A percentile compares a stretch with the other conserved stretches of the same genome.
These are phyloP conservation scores for Buteo buteo DNA, from an alignment of 2,113 vertebrate genomes.

Conservation along the genomic window DNA sequence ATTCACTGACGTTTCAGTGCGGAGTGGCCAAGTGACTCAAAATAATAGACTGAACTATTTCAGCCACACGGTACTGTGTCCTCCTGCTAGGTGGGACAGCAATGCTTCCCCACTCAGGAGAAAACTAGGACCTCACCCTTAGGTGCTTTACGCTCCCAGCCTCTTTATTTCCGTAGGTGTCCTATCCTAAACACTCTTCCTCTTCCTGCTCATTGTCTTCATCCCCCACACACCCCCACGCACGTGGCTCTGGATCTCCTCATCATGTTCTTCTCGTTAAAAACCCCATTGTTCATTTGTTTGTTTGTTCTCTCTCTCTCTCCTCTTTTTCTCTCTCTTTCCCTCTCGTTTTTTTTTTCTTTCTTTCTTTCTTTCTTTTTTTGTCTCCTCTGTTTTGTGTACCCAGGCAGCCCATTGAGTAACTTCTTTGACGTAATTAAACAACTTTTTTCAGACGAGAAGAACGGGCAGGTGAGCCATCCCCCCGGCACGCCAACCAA, in stretches of 20 bases:
- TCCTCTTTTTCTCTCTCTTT: slow-evolving; percentile 73
- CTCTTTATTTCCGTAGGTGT: slow-evolving; percentile 54
- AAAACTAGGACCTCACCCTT: background rate
- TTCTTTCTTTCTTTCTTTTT: slow-evolving; percentile 55
- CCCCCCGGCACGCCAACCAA: slow-evolving; percentile 88
- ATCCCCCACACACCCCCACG: slow-evolving; percentile 44
- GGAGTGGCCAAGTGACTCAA: background rate
- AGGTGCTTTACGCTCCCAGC: background rate
- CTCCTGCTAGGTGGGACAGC: background rate
- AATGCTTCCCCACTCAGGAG: background rate
- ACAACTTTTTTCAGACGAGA: slow-evolving; percentile 99
- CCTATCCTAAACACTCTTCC: slow-evolving; percentile 65
- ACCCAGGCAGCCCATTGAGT: slow-evolving; percentile 96
- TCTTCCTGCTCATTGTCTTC: slow-evolving; percentile 62
- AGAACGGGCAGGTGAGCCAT: slow-evolving; percentile 94
- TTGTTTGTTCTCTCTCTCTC: slow-evolving; percentile 84
- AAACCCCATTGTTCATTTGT: slow-evolving; percentile 84
- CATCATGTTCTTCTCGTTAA: slow-evolving; percentile 72
- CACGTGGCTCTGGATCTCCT: slow-evolving; percentile 72
- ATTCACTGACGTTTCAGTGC: background rate
- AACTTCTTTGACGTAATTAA: slow-evolving; percentile 99
- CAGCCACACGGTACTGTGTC: background rate
- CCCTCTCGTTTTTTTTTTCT: background rate
- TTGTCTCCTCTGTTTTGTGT: slow-evolving; percentile 81
- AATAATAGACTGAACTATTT: background rate